A percentile compares a stretch with the other conserved stretches of the same genome.
These are phyloP conservation scores for Brachionus calyciflorus DNA, from an alignment of 1,140 invertebrate species.

Conservation along the genomic window DNA sequence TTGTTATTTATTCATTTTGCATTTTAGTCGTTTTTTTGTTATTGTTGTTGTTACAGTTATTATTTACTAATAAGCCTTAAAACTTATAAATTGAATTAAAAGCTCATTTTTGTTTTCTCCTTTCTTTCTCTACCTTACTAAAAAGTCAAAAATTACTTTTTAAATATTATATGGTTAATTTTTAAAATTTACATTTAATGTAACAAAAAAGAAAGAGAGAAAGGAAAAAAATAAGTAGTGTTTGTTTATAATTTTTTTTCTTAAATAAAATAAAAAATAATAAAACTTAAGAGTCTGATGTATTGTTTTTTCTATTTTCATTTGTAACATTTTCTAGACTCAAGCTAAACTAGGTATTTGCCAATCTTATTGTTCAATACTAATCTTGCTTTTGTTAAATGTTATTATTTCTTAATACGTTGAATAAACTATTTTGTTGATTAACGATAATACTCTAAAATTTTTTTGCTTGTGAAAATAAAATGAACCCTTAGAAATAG, in stretches of 20 bases:
- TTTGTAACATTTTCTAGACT: too few relatives aligned
- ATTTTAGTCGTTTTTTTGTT: too few relatives aligned
- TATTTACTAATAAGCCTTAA: slow-evolving; percentile 33
- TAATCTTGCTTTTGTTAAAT: slow-evolving; percentile 23
- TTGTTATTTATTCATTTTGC: slow-evolving; percentile 42
- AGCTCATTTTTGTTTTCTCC: slow-evolving; percentile 39
- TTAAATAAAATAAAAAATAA: too few relatives aligned
- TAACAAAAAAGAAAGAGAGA: not conserved
- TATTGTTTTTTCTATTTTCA: too few relatives aligned
- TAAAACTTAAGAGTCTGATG: too few relatives aligned
- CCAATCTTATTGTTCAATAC: too few relatives aligned
- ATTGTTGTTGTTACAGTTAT: slow-evolving; percentile 27
- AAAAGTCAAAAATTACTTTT: slow-evolving; percentile 8
- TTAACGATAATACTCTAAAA: not conserved
- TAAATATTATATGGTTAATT: slow-evolving; percentile 34
- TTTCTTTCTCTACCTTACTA: too few relatives aligned
- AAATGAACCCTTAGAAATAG: not conserved
- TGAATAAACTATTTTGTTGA: slow-evolving; percentile 11
- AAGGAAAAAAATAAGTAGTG: too few relatives aligned
- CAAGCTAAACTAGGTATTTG: too few relatives aligned
- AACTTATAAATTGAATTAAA: not conserved
- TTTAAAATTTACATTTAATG: slow-evolving; percentile 26
- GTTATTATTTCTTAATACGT: slow-evolving; percentile 29
- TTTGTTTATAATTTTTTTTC: too few relatives aligned
- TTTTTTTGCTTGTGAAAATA: too few relatives aligned